A percentile compares a stretch with the other conserved stretches of the same genome.
phyloP scores from a whole-genome alignment of 2,888 invertebrate species.

The Abrostola triplasia region DNA sequence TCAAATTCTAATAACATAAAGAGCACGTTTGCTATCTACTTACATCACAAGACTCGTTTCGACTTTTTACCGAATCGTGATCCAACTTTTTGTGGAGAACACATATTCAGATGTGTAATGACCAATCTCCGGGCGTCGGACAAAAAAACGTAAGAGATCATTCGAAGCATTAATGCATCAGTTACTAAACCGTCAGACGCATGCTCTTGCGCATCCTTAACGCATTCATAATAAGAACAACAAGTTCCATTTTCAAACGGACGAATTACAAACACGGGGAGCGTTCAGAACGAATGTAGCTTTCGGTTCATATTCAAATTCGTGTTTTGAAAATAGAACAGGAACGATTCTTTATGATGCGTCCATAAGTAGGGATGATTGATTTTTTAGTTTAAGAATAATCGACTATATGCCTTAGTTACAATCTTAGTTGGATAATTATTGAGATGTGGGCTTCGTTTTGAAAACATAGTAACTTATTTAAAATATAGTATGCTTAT shows the following conservation, averaged over 20 bases:
- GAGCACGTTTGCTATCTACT: slow-evolving; percentile 85
- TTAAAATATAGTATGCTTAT: slow-evolving; percentile 32
- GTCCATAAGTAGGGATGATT: slow-evolving; percentile 56
- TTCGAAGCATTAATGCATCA: slow-evolving; percentile 87
- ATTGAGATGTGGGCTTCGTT: slow-evolving; percentile 37
- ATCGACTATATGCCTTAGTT: slow-evolving; percentile 42
- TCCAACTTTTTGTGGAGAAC: slow-evolving; percentile 82
- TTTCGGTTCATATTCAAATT: slow-evolving; percentile 83
- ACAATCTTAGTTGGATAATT: slow-evolving; percentile 34
- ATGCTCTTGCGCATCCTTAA: slow-evolving; percentile 86
- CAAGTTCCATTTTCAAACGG: slow-evolving; percentile 82
- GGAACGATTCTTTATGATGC: slow-evolving; percentile 65
- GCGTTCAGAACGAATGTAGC: slow-evolving; percentile 70
- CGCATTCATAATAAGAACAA: slow-evolving; percentile 86
- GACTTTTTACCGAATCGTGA: slow-evolving; percentile 85
- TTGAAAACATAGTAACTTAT: slow-evolving; percentile 42
- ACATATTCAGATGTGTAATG: slow-evolving; percentile 88
- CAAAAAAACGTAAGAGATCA: slow-evolving; percentile 80
- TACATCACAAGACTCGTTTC: slow-evolving; percentile 79
- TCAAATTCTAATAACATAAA: slow-evolving; percentile 83
- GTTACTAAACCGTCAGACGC: slow-evolving; percentile 87
- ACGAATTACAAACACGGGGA: slow-evolving; percentile 81
- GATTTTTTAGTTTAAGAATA: slow-evolving; percentile 54
- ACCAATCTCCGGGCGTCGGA: slow-evolving; percentile 85
- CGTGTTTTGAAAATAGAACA: slow-evolving; percentile 77